Evolutionary conservation across 1,140 invertebrate species (phyloP).

Genomic region (Penaeus indicus): DNA sequence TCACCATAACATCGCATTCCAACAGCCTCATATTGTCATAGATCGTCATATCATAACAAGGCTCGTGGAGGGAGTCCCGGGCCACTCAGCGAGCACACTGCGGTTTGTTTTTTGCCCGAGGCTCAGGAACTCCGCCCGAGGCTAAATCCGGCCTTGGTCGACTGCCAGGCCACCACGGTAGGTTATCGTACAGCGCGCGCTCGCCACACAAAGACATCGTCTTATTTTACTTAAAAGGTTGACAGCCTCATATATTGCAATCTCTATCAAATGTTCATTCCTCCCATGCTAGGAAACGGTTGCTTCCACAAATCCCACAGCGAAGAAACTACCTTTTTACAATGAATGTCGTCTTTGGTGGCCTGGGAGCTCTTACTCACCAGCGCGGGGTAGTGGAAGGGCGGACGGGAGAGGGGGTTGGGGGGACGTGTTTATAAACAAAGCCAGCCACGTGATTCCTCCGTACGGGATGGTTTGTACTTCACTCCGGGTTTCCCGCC

Average conservation of each 20-base stretch:
- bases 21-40: no score
- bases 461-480: constrained; percentile 2
- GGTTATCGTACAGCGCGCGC: not conserved
- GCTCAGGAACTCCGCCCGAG: constrained; percentile 43
- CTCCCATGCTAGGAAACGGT: no score
- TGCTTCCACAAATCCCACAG: not conserved
- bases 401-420: not conserved
- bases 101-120: constrained; percentile 10
- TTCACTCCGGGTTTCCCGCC: constrained; percentile 39
- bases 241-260: no score
- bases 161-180: constrained; percentile 48
- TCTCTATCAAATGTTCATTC: no score
- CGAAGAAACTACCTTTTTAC: not conserved
- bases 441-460: constrained; percentile 58
- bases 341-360: constrained; percentile 31
- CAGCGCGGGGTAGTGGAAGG: not conserved
- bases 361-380: constrained; percentile 50
- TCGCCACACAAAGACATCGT: constrained; percentile 41
- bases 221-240: not conserved
- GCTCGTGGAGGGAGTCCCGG: not conserved
- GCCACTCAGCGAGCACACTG: constrained; percentile 49
- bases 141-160: constrained; percentile 57
- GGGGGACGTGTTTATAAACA: constrained; percentile 61
- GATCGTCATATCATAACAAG: constrained; percentile 20
- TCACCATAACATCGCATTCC: no score